Base-by-base conservation (phyloP, 2,113 vertebrate genomes). In the cat (Felis catus) region DNA sequence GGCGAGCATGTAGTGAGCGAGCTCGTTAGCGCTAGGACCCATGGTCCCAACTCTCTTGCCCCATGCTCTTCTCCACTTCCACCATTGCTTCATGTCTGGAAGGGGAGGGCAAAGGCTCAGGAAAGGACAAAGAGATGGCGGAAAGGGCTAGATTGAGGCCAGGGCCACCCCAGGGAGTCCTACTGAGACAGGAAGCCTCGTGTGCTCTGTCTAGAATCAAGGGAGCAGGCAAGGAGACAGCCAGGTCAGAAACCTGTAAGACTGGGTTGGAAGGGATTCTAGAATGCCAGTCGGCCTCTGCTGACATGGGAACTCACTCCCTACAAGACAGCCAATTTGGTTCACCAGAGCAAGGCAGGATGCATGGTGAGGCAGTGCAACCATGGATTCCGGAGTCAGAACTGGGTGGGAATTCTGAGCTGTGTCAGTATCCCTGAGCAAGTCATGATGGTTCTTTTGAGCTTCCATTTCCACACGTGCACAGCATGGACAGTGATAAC, bases 301-400 rank as follows among this genome's bases (percentile, higher is more conserved):
- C 63, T n/a, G 27, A 53, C 9, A 55, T 10, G 79, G 63, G 31
- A 39, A 13, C 88, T 65, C 3, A 7, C 41, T 61, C 45, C 70
- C 36, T 58, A 6, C 6, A 11, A 66, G 70, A 51, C 31, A 12
- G 68, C 15, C 1, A 2, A 5, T 78, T 39, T 8, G 71, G 36
- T 8, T 5, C 45, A 21, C 29, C 0, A 39, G 29, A 10, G 9
- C 63, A 5, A 55, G 36, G 63, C 12, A 7, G 68, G 83, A 36
- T 66, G 78, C 4, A 0, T 0, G 53, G 53, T 11, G 10, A 7
- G 11, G 36, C 21, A 2, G 23, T 9, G 39, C 5, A 18, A 0
- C 27, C n/a, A 11, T n/a, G 51, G 53, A 36, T 27, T 74, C n/a
- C 23, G 15, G 70, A 45, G 83, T 39, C 78, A 53, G n/a, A 63